Conservation (phyloP, 2,113 vertebrate genomes). For the Indicator maculatus region DNA sequence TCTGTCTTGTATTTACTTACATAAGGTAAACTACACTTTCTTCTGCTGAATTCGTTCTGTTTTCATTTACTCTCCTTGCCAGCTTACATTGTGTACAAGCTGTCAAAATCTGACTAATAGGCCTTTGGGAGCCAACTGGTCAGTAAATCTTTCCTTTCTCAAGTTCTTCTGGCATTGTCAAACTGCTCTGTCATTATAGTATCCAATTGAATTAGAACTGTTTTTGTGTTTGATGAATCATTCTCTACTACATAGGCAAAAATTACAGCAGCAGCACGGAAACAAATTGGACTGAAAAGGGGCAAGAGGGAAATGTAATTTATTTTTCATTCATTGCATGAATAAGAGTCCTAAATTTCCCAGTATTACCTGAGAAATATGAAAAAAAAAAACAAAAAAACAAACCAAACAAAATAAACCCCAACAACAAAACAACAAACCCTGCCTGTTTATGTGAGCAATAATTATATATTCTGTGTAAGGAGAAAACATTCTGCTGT, state of each 20-base stretch:
- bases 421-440: too few relatives aligned
- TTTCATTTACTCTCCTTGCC: conserved; percentile 53
- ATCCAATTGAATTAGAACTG: conserved; percentile 4
- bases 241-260: conserved; percentile 23
- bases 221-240: conserved; percentile 15
- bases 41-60: conserved; percentile 43
- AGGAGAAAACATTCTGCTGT: conserved; percentile 71
- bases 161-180: conserved; percentile 28
- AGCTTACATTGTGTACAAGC: conserved; percentile 36
- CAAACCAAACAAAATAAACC: too few relatives aligned
- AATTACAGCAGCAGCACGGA: neutral
- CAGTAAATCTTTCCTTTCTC: conserved; percentile 61
- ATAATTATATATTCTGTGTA: conserved; percentile 77
- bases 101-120: conserved; percentile 57
- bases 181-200: conserved; percentile 61
- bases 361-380: conserved; percentile 18
- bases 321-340: conserved; percentile 56
- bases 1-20: conserved; percentile 53
- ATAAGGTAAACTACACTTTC: conserved; percentile 18
- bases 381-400: neutral
- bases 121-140: conserved; percentile 50
- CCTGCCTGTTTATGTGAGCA: conserved; percentile 70
- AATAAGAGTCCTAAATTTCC: conserved; percentile 54
- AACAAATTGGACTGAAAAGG: conserved; percentile 1
- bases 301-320: neutral